phyloP scores from a whole-genome alignment of 2,797 vertebrate species.

The Coregonus sp. region DNA sequence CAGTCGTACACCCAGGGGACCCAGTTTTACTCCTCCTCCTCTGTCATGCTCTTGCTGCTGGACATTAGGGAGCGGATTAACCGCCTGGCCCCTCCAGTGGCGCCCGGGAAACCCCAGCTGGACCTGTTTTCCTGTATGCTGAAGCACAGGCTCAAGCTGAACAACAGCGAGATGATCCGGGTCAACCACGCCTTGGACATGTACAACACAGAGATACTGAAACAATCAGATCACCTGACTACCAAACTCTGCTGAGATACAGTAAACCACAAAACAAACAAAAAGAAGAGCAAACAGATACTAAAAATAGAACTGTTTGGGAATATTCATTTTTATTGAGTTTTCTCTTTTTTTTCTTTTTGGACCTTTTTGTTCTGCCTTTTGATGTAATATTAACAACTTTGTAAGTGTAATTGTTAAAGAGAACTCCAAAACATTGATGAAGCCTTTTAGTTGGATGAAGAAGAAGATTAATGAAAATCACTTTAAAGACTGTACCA shows the following conservation, averaged over 20 bases:
- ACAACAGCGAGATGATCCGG: slow-evolving; percentile 98
- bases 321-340: slow-evolving; percentile 65
- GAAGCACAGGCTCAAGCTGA: slow-evolving; percentile 96
- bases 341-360: slow-evolving; percentile 70
- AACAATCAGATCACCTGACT: slow-evolving; percentile 98
- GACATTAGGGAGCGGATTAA: slow-evolving; percentile 99
- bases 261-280: slow-evolving; percentile 15
- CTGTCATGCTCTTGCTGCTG: slow-evolving; percentile 95
- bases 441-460: slow-evolving; percentile 83
- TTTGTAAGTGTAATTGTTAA: slow-evolving; percentile 97
- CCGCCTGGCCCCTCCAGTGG: slow-evolving; percentile 92
- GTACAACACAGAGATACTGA: slow-evolving; percentile 99
- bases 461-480: slow-evolving; percentile 64
- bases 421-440: slow-evolving; percentile 72
- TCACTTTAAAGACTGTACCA: slow-evolving; percentile 85
- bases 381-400: slow-evolving; percentile 86
- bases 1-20: slow-evolving; percentile 97
- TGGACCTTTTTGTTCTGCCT: slow-evolving; percentile 73
- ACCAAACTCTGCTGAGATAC: slow-evolving; percentile 92
- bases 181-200: slow-evolving; percentile 98
- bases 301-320: slow-evolving; percentile 44
- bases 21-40: slow-evolving; percentile 97
- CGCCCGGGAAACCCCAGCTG: slow-evolving; percentile 94
- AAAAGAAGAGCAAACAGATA: slow-evolving; percentile 42
- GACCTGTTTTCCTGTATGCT: slow-evolving; percentile 99